Evolutionary conservation across 1,140 invertebrate species (phyloP).

Genomic region (Paramacrobiotus metropolitanus): DNA sequence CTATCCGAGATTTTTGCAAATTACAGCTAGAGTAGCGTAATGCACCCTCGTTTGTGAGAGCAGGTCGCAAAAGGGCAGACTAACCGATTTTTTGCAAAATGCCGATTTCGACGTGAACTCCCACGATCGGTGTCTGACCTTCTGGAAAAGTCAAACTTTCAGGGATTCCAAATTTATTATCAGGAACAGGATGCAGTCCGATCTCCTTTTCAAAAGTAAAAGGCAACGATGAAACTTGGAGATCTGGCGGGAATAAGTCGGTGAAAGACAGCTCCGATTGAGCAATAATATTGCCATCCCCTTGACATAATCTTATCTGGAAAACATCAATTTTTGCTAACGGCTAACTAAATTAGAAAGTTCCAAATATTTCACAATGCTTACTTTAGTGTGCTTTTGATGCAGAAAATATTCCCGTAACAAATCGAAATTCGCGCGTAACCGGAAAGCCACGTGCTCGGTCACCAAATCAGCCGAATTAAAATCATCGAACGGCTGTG

Average conservation of each 20-base stretch:
- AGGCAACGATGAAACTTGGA: not conserved
- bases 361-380: too few species aligned
- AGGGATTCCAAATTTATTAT: not conserved
- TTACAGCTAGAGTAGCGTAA: too few species aligned
- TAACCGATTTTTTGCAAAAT: not conserved
- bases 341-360: not conserved
- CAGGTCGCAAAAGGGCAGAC: too few species aligned
- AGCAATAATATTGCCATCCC: not conserved
- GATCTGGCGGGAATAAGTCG: not conserved
- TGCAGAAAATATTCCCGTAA: not conserved
- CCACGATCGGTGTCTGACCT: not conserved
- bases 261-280: not conserved
- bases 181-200: not conserved
- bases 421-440: not conserved
- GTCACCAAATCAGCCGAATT: not conserved
- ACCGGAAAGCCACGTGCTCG: not conserved
- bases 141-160: not conserved
- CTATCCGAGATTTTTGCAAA: too few species aligned
- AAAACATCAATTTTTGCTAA: not conserved
- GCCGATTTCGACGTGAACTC: not conserved
- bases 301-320: not conserved
- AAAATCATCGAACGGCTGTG: not conserved
- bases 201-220: not conserved
- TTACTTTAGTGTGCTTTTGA: not conserved
- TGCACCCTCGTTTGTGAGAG: too few species aligned